Conservation (phyloP, 2,113 vertebrate species). For the Monarcha castaneiventris region DNA sequence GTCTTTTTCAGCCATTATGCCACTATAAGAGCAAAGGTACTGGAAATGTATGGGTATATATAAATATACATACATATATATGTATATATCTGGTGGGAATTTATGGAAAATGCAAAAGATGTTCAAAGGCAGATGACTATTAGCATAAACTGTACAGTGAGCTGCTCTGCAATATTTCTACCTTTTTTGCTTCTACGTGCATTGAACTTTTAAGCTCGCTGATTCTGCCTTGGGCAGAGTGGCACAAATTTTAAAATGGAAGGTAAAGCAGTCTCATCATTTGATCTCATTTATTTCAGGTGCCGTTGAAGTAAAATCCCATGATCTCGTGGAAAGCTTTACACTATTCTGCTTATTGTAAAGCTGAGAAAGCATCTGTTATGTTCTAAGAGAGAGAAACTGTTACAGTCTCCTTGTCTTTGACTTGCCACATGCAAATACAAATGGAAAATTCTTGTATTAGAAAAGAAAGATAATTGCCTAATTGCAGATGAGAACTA, state of each 20-base stretch:
- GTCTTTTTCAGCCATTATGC: conserved; percentile 14
- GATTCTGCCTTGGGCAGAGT: conserved; percentile 7
- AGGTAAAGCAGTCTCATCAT: not conserved
- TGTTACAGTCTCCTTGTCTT: not conserved
- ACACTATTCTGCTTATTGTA: not conserved
- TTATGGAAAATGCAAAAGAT: not conserved
- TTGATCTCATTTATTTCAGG: conserved; percentile 28
- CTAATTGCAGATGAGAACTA: not conserved
- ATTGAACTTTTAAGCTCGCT: not conserved
- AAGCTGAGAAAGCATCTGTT: not conserved
- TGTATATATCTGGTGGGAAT: not conserved
- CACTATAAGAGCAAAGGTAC: not conserved
- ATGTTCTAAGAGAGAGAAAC: not conserved
- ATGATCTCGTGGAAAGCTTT: not conserved
- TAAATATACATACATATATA: not conserved
- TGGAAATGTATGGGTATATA: not conserved
- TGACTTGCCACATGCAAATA: not conserved
- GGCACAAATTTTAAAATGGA: conserved; percentile 3
- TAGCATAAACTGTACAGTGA: not conserved
- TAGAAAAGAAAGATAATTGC: not conserved
- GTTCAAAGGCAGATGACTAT: conserved; percentile 13
- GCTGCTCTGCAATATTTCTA: not conserved
- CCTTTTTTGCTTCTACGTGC: not conserved
- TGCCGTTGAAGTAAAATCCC: not conserved
- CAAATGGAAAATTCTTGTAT: not conserved